These are phyloP conservation scores for Philereme transversata DNA, from an alignment of 2,888 invertebrate species.

Conservation along the genomic window DNA sequence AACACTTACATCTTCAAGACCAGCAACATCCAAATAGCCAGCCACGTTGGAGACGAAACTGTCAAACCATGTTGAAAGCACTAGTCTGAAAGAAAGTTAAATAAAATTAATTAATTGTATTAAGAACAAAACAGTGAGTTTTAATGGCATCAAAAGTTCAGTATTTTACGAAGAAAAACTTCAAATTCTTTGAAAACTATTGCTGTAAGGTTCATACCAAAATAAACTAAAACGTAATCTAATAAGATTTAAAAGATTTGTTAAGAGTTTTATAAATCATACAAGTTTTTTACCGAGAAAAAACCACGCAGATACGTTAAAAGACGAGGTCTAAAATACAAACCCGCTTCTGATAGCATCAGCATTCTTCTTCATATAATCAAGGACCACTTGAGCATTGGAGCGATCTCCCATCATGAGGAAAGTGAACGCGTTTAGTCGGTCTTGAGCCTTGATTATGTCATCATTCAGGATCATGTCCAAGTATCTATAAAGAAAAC, in stretches of 20 bases:
- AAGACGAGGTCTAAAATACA: conserved; percentile 19
- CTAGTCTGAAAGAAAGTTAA: conserved; percentile 53
- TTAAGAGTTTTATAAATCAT: no score
- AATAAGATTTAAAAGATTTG: no score
- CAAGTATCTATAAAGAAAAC: conserved; percentile 52
- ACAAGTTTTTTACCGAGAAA: no score
- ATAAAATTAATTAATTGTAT: not conserved
- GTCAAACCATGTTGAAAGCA: conserved; percentile 62
- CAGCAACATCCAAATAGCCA: conserved; percentile 64
- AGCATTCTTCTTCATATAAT: conserved; percentile 59
- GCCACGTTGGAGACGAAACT: conserved; percentile 61
- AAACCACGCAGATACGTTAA: no score
- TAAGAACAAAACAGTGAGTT: no score
- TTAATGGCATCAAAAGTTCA: no score
- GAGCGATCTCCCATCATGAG: conserved; percentile 64
- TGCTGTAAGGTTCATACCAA: no score
- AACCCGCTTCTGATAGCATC: conserved; percentile 61
- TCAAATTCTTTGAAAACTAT: no score
- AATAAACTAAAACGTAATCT: no score
- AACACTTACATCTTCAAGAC: conserved; percentile 64
- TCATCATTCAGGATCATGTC: conserved; percentile 60
- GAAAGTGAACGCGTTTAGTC: conserved; percentile 69
- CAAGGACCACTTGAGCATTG: conserved; percentile 60
- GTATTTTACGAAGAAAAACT: no score
- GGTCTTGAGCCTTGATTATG: conserved; percentile 68